Evolutionary conservation across 2,113 vertebrate species (phyloP).

Genomic region (Odocoileus virginianus): DNA sequence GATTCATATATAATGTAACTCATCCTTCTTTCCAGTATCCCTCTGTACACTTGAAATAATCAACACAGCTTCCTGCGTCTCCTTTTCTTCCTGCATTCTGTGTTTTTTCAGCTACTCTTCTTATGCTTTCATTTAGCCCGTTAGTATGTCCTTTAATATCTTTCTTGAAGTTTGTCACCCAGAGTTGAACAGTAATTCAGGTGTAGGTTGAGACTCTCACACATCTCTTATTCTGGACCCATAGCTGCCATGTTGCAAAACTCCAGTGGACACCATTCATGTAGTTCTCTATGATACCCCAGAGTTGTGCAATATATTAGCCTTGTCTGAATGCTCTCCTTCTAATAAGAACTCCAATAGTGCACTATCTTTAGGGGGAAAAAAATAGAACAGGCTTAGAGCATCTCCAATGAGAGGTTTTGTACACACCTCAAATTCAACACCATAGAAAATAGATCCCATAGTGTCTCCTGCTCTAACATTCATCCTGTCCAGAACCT

Average conservation of each 20-base stretch:
- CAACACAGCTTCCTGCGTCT: not conserved
- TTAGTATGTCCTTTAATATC: not conserved
- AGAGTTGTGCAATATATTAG: not conserved
- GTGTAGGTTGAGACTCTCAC: fast-evolving
- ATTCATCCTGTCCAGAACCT: not conserved
- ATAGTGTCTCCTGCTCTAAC: not conserved
- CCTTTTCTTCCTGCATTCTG: not conserved
- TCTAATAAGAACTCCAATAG: not conserved
- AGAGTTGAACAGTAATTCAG: not conserved
- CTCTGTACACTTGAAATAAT: not conserved
- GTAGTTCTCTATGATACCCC: not conserved
- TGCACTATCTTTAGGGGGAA: not conserved
- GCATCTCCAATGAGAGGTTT: not conserved
- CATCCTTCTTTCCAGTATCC: not conserved
- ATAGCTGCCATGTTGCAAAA: not conserved
- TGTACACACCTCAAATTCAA: not conserved
- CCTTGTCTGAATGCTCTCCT: not conserved
- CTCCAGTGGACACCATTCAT: not conserved
- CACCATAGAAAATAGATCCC: not conserved
- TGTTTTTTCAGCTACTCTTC: not conserved
- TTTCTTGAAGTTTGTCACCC: not conserved
- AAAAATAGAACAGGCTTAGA: not conserved
- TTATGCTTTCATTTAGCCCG: not conserved
- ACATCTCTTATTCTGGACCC: not conserved
- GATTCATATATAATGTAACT: not conserved